Conservation (phyloP, 2,113 vertebrate genomes). For the cattle (Bos taurus) region ARS-UCD2.0 NC_037346.1:26507501-26508000, state of each 20-base stretch:
- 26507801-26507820: neutral
- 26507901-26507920: too few relatives aligned
- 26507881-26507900: too few relatives aligned
- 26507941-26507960: too few relatives aligned
- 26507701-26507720: neutral
- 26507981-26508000: too few relatives aligned
- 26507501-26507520: neutral
- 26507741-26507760: neutral
- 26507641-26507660: neutral
- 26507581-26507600: neutral
- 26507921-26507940: too few relatives aligned
- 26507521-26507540: neutral
- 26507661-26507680: neutral
- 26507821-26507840: neutral
- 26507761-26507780: neutral
- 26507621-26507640: neutral
- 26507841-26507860: neutral
- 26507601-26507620: fast-evolving
- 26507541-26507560: neutral
- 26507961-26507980: too few relatives aligned
- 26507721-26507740: neutral
- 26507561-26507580: neutral
- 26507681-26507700: neutral
- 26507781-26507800: neutral
- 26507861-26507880: too few relatives aligned